These are phyloP conservation scores for Crotalus viridis DNA, from an alignment of 2,113 vertebrate genomes.

Conservation along the genomic window DNA sequence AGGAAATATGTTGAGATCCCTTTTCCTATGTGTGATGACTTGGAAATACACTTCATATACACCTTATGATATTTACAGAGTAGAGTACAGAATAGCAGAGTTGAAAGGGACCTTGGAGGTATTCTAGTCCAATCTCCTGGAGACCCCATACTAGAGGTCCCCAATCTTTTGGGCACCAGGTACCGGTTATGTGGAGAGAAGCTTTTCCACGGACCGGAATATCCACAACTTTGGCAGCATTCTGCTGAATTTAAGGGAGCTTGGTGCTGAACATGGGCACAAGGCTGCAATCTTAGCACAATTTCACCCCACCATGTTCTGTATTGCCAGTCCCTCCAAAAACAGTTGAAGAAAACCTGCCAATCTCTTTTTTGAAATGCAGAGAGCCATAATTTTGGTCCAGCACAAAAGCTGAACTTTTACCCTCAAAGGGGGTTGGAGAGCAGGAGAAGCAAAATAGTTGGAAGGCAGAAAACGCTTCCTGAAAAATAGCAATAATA, in stretches of 20 bases:
- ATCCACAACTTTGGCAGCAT: no score
- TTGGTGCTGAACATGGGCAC: neutral
- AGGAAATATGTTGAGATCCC: neutral
- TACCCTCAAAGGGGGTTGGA: neutral
- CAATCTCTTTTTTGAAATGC: neutral
- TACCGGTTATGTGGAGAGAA: no score
- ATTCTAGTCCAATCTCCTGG: no score
- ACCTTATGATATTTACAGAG: no score
- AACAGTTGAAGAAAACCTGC: neutral
- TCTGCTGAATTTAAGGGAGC: neutral
- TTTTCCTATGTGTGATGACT: neutral
- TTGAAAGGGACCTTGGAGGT: no score
- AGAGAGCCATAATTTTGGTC: neutral
- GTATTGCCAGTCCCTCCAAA: neutral
- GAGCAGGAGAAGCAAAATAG: neutral
- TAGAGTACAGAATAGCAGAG: no score
- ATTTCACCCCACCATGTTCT: neutral
- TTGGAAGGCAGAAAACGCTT: neutral
- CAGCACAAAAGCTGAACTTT: neutral
- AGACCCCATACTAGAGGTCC: no score
- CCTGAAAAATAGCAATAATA: neutral
- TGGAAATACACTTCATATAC: neutral
- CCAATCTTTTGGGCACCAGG: no score
- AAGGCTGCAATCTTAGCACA: neutral
- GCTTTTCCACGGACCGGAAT: no score